Evolutionary conservation across 1,140 invertebrate genomes (phyloP), one percentile per base, ranked within the genome.

Genomic region (Hycleus phaleratus): DNA sequence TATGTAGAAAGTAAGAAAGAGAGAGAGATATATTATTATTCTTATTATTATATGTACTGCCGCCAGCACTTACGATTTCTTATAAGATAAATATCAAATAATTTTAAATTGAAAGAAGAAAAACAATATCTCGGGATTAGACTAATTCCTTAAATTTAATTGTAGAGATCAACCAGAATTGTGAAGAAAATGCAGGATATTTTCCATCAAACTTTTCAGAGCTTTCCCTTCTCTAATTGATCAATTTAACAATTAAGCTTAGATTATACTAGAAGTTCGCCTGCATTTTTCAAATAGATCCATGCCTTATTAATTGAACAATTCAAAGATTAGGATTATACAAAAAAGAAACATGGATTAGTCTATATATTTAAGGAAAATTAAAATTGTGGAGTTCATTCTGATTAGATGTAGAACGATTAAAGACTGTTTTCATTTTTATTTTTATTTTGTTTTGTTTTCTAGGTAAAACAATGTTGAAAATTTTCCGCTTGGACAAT

Each of bases 401-500:
- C 40, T 40, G 48, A 26, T 38, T 63, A 57, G 53, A 57, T 40
- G 59, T 63, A 58, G 61, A 55, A 50, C 43, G 58, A 59, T 57
- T 53, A 70, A 18, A 66, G 65, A 68, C 61, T 67, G 65, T 69
- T 60, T 7, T 18, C 18, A 18, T 18, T 18, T 18, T 18, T 18
- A 1, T 18, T 18, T 18, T 18, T 18, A 18, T 18, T 18, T 18
- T 18, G 18, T 2, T 32, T 32, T 4, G 7, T 32, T 32, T 32
- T 7, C 7, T 32, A 32, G 32, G 32, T 32, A 3, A 42, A 42
- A 62, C 60, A 71, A 68, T 66, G 65, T 58, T 63, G 40, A 4
- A 42, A 42, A 42, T n/a, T 42, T 8, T 42, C 6, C 9, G 9
- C 9, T 42, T 42, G 70, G 68, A 71, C 70, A 69, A 69, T 70